Conservation (phyloP, 2,888 invertebrate species). For the Drosophila niveifrons region DNA sequence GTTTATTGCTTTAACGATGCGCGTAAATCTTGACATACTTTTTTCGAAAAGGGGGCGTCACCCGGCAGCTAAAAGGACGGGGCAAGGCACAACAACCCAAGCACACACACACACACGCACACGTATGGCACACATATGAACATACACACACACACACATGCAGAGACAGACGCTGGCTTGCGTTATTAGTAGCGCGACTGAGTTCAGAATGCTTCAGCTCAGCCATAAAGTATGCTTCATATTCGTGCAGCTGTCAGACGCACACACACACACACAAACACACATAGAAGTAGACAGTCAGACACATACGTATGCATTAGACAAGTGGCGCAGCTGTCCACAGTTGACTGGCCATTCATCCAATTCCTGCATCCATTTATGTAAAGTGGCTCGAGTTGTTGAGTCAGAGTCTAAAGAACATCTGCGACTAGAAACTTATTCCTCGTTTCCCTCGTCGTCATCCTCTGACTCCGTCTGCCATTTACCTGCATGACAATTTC, state of each 20-base stretch:
- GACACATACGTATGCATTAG: slow-evolving; percentile 35
- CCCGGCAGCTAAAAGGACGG: slow-evolving; percentile 33
- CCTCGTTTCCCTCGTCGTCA: not conserved
- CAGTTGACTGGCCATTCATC: slow-evolving; percentile 62
- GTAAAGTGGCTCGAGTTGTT: slow-evolving; percentile 58
- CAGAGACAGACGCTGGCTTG: slow-evolving; percentile 1
- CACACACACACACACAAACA: slow-evolving; percentile 14
- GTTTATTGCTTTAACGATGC: slow-evolving; percentile 73
- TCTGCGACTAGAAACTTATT: slow-evolving; percentile 7
- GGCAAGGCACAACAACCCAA: not conserved
- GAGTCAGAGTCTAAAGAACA: slow-evolving; percentile 20
- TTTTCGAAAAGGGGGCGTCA: slow-evolving; percentile 37
- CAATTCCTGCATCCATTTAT: slow-evolving; percentile 59
- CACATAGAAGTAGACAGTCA: not conserved
- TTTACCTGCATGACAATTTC: slow-evolving; percentile 27
- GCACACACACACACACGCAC: slow-evolving; percentile 1
- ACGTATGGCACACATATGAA: slow-evolving; percentile 6
- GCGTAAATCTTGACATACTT: slow-evolving; percentile 80
- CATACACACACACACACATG: not conserved
- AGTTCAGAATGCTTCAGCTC: slow-evolving; percentile 29
- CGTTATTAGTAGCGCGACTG: slow-evolving; percentile 37
- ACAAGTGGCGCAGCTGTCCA: slow-evolving; percentile 59
- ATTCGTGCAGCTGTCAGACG: slow-evolving; percentile 48
- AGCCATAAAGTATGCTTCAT: slow-evolving; percentile 60
- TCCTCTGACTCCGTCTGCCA: not conserved